Evolutionary conservation across 2,113 vertebrate genomes (phyloP).

Genomic region (Hystrix brachyura): DNA sequence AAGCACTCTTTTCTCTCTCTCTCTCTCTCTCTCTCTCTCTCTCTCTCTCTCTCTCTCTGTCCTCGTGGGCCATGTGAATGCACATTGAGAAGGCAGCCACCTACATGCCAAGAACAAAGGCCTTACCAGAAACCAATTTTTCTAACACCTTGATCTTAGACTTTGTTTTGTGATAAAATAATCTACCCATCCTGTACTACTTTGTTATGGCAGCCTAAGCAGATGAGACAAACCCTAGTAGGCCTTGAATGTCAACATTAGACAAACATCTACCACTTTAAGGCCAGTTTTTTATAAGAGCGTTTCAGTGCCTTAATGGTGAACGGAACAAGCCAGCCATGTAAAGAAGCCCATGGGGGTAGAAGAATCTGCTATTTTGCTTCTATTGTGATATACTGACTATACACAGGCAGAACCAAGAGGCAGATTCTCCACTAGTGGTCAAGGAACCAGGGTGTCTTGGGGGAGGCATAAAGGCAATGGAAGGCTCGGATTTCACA

Average conservation of each 20-base stretch:
- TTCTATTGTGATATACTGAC: not conserved
- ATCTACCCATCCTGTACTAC: not conserved
- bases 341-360: not conserved
- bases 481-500: not conserved
- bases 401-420: not conserved
- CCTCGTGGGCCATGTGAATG: too few relatives aligned
- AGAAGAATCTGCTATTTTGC: not conserved
- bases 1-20: not conserved
- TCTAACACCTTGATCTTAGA: not conserved
- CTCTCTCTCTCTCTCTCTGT: not conserved
- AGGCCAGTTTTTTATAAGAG: not conserved
- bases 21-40: too few relatives aligned
- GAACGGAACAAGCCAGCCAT: not conserved
- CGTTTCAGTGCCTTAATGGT: not conserved
- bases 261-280: not conserved
- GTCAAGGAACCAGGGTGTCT: not conserved
- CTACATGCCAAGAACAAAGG: not conserved
- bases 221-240: not conserved
- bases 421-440: not conserved
- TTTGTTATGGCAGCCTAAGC: not conserved
- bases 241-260: not conserved
- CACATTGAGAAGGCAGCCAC: not conserved
- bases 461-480: not conserved
- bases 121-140: not conserved
- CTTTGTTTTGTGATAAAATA: not conserved